Evolutionary conservation across 2,113 vertebrate species (phyloP).

Genomic region (Chaetura pelagica): DNA sequence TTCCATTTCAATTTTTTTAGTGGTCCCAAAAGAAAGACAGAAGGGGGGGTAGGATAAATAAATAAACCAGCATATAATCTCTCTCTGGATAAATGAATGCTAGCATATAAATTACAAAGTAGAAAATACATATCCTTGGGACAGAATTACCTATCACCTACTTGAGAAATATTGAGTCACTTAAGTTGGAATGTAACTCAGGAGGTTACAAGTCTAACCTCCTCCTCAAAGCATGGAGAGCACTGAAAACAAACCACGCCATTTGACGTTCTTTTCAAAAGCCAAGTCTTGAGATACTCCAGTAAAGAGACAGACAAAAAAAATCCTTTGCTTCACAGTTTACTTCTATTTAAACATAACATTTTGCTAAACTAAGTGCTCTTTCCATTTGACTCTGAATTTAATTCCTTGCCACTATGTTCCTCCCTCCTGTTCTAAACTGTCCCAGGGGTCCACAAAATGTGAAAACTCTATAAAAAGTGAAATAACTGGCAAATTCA

Average conservation of each 20-base stretch:
- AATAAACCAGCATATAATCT: neutral
- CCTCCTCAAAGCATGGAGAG: neutral
- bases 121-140: neutral
- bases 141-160: neutral
- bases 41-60: neutral
- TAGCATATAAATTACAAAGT: neutral
- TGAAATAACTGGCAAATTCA: neutral
- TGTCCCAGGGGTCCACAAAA: neutral
- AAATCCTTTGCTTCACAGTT: neutral
- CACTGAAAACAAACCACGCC: neutral
- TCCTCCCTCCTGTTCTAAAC: neutral
- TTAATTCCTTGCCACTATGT: neutral
- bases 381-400: neutral
- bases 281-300: neutral
- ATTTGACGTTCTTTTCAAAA: neutral
- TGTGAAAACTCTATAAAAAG: fast-evolving
- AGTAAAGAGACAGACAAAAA: fast-evolving
- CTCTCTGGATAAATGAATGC: neutral
- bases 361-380: neutral
- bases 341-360: neutral
- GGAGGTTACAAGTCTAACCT: neutral
- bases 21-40: neutral
- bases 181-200: neutral
- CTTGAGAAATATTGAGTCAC: neutral
- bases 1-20: neutral